phyloP scores from a whole-genome alignment of 2,113 vertebrate species.

The Phasianus colchicus region DNA sequence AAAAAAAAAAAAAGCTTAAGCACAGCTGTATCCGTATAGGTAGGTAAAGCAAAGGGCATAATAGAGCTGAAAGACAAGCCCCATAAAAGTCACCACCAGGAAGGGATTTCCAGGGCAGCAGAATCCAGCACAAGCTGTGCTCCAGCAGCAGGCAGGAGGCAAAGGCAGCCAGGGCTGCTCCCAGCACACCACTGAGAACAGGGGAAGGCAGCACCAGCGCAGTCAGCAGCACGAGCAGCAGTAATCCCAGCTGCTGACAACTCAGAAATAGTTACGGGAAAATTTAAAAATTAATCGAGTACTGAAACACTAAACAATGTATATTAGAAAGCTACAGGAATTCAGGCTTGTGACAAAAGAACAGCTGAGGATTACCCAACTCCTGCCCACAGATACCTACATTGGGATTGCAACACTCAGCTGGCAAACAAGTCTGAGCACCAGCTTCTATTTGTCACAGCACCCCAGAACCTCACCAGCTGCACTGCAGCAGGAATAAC shows the following conservation, averaged over 20 bases:
- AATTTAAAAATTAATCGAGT: neutral
- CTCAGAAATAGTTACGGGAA: neutral
- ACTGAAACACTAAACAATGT: neutral
- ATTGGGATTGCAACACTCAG: neutral
- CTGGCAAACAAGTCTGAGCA: neutral
- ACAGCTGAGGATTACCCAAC: neutral
- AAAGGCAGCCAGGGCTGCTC: neutral
- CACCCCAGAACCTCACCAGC: neutral
- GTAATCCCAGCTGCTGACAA: neutral
- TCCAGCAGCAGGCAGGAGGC: neutral
- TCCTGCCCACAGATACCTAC: neutral
- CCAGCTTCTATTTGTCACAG: neutral
- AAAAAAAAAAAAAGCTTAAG: neutral
- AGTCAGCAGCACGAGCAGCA: neutral
- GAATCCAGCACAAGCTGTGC: neutral
- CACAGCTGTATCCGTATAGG: neutral
- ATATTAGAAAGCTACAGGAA: neutral
- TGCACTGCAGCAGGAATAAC: neutral
- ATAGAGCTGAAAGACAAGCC: neutral
- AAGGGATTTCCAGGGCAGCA: neutral
- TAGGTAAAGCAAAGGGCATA: neutral
- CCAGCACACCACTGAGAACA: neutral
- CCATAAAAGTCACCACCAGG: neutral
- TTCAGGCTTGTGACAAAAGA: neutral
- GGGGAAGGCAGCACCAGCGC: neutral